Conservation (phyloP, 2,797 vertebrate species). For the Rachycentron canadum region DNA sequence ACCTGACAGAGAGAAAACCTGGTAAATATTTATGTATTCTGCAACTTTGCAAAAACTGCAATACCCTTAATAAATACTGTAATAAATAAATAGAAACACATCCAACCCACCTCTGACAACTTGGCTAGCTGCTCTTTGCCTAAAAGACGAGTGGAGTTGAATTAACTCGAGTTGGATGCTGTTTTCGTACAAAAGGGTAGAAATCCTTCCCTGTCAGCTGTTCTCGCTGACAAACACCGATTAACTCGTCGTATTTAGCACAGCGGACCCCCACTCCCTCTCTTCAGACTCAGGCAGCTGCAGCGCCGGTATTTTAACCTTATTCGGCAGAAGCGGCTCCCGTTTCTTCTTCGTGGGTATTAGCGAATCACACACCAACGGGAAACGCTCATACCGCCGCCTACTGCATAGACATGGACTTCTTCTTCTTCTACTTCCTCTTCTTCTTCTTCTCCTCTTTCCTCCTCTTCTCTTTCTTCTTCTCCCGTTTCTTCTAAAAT, state of each 20-base stretch:
- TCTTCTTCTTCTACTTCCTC: too few species aligned
- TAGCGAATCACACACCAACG: too few species aligned
- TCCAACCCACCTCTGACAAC: neutral
- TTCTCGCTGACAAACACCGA: neutral
- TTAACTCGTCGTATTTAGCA: neutral
- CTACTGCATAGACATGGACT: too few species aligned
- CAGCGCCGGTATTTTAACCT: constrained; percentile 24
- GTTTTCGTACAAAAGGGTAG: neutral
- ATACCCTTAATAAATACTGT: neutral
- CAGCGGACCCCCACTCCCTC: neutral
- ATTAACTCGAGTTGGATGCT: neutral
- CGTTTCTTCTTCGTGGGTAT: constrained; percentile 15
- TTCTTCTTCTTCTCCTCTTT: too few species aligned
- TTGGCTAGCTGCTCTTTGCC: neutral
- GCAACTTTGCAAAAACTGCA: neutral
- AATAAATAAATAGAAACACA: neutral
- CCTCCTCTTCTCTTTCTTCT: too few species aligned
- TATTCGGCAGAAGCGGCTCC: constrained; percentile 32
- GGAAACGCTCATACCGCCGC: constrained; percentile 3
- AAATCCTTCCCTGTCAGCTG: neutral
- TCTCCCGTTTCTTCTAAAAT: too few species aligned
- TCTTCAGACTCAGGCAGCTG: neutral
- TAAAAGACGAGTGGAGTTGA: neutral
- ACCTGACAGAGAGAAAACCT: neutral
- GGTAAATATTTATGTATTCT: neutral